Evolutionary conservation across 1,140 invertebrate species (phyloP).

Genomic region (Neodiprion virginianus): DNA sequence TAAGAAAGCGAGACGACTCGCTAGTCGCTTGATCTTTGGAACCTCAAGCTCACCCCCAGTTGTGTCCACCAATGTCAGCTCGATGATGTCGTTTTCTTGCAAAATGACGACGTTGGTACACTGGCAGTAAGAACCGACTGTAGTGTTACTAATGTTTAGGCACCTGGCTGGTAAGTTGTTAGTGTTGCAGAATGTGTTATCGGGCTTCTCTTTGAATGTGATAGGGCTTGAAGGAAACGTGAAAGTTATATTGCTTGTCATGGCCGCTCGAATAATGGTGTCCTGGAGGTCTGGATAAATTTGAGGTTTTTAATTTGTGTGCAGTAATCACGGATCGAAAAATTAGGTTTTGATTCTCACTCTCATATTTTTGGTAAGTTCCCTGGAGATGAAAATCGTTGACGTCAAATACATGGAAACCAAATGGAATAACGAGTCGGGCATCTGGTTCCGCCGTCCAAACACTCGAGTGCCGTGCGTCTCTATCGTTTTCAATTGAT

Average conservation of each 20-base stretch:
- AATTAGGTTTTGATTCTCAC: not conserved
- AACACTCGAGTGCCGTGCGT: not conserved
- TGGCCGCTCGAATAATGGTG: not conserved
- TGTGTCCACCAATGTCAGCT: not conserved
- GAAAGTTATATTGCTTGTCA: conserved; percentile 68
- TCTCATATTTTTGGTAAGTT: not conserved
- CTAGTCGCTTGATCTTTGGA: no score
- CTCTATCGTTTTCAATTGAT: not conserved
- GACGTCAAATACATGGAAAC: not conserved
- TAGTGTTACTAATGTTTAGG: conserved; percentile 43
- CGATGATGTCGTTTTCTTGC: not conserved
- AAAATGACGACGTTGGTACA: not conserved
- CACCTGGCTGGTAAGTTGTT: not conserved
- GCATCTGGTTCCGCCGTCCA: not conserved
- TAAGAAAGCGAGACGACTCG: no score
- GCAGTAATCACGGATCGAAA: not conserved
- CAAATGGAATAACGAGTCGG: not conserved
- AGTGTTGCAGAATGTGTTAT: not conserved
- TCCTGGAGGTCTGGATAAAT: not conserved
- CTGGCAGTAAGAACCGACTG: not conserved
- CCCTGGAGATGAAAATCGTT: not conserved
- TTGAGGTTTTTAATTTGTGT: not conserved
- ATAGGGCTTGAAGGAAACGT: conserved; percentile 67
- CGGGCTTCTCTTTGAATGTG: not conserved
- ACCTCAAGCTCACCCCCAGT: no score